A percentile compares a stretch with the other conserved stretches of the same genome.
phyloP scores from a whole-genome alignment of 2,113 vertebrate genomes.

The Chamaea fasciata region DNA sequence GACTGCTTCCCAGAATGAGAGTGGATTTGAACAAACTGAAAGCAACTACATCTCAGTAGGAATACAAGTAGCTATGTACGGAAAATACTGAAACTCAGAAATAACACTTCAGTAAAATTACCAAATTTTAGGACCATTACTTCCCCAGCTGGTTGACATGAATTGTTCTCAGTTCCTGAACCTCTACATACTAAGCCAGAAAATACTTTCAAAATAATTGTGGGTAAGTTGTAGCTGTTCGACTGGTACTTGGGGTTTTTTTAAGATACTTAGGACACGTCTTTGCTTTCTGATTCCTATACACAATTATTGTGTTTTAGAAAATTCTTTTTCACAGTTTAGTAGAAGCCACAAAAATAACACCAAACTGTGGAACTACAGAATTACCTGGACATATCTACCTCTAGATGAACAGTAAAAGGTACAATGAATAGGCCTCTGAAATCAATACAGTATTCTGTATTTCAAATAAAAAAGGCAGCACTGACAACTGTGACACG shows the following conservation, averaged over 20 bases:
- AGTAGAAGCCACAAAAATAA: neutral
- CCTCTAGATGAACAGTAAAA: neutral
- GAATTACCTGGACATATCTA: neutral
- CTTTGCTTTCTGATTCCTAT: neutral
- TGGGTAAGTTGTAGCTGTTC: neutral
- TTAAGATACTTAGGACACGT: neutral
- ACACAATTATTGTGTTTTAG: neutral
- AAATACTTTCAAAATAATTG: neutral
- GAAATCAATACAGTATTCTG: neutral
- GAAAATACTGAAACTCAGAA: neutral
- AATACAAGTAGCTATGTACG: neutral
- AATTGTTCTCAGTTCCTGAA: neutral
- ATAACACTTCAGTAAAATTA: neutral
- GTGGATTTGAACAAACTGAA: neutral
- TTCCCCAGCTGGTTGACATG: neutral
- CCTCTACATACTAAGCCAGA: neutral
- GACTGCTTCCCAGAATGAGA: neutral
- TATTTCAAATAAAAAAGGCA: neutral
- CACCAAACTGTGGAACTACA: neutral
- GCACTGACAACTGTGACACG: neutral
- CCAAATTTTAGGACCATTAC: neutral
- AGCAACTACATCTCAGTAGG: neutral
- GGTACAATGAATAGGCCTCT: neutral
- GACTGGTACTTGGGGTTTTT: rapidly evolving
- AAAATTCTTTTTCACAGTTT: neutral